phyloP scores from a whole-genome alignment of 2,888 invertebrate species.

The Agrochola litura region DNA sequence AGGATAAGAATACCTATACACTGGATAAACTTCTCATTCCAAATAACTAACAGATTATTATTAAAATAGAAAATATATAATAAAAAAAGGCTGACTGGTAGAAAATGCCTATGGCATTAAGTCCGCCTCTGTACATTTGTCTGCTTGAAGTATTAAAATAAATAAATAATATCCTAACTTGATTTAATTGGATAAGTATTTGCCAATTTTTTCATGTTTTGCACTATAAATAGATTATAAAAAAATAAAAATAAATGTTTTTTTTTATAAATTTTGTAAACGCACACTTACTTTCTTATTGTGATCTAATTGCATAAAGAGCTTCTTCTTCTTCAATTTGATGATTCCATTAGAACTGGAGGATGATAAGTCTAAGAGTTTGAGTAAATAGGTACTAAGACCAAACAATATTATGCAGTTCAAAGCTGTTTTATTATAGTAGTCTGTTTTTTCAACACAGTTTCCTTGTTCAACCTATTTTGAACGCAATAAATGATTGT shows the following conservation, averaged over 20 bases:
- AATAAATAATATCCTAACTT: background rate
- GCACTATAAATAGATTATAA: no score
- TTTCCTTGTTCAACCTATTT: background rate
- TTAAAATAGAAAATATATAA: no score
- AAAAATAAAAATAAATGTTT: no score
- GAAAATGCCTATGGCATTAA: background rate
- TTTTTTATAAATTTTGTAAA: no score
- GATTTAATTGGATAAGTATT: slow-evolving; percentile 1
- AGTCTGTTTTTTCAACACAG: background rate
- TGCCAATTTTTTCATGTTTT: background rate
- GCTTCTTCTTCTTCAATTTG: no score
- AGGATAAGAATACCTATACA: no score
- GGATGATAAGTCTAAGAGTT: background rate
- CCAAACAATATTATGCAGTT: background rate
- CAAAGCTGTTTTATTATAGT: background rate
- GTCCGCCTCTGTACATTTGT: background rate
- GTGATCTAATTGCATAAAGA: background rate
- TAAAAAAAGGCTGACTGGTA: no score
- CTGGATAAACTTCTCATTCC: no score
- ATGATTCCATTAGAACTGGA: background rate
- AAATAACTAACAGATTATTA: no score
- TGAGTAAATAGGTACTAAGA: background rate
- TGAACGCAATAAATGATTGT: background rate
- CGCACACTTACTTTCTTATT: no score
- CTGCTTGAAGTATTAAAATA: background rate